phyloP scores from a whole-genome alignment of 1,140 invertebrate species.

The Platorchestia sp. region DNA sequence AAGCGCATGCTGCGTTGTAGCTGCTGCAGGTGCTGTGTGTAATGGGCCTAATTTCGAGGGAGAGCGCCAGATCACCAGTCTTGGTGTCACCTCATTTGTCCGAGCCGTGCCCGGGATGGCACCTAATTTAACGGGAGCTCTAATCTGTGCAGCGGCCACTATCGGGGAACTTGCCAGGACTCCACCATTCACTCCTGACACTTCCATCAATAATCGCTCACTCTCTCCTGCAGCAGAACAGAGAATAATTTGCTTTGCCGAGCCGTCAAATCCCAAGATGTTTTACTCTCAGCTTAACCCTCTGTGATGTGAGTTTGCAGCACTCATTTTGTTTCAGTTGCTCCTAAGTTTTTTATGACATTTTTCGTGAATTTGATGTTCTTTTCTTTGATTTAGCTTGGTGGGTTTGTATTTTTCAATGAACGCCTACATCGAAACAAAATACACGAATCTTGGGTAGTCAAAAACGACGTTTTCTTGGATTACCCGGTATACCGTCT shows the following conservation, averaged over 20 bases:
- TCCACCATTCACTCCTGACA: slow-evolving; percentile 39
- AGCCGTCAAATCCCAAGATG: background rate
- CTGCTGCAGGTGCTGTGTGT: background rate
- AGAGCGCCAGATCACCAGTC: slow-evolving; percentile 29
- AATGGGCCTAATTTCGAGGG: slow-evolving; percentile 6
- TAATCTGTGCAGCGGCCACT: slow-evolving; percentile 40
- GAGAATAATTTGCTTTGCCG: background rate
- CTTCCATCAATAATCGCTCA: slow-evolving; percentile 38
- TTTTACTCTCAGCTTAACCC: background rate
- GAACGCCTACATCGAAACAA: too few species aligned
- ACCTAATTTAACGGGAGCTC: slow-evolving; percentile 45
- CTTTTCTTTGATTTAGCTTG: too few species aligned
- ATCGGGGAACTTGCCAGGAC: slow-evolving; percentile 25
- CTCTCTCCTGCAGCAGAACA: background rate
- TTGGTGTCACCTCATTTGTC: slow-evolving; percentile 42
- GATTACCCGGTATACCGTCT: too few species aligned
- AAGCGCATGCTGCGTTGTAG: background rate
- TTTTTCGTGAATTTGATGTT: background rate
- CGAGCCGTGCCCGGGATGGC: slow-evolving; percentile 21
- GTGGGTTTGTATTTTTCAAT: too few species aligned
- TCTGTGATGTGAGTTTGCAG: background rate
- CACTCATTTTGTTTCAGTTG: background rate
- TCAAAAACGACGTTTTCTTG: too few species aligned
- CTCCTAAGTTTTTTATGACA: background rate
- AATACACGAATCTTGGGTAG: too few species aligned